Evolutionary conservation across 2,113 vertebrate genomes (phyloP).

Genomic region (Atlantisia rogersi): DNA sequence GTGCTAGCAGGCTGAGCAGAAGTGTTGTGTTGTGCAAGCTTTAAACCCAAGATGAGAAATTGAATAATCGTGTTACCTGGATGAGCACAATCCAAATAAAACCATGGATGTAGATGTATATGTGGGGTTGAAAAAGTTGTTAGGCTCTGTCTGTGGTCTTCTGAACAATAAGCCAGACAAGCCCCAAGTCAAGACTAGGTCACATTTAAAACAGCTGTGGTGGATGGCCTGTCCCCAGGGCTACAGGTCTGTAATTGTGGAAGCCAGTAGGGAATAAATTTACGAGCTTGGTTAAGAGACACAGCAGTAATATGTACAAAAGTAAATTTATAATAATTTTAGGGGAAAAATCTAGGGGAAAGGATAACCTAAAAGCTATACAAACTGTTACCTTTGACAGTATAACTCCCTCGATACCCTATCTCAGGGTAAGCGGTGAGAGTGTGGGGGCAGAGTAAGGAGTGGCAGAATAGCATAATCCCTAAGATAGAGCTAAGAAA

Average conservation of each 20-base stretch:
- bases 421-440: background rate
- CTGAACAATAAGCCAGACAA: background rate
- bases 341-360: background rate
- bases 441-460: background rate
- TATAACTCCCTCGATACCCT: background rate
- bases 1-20: background rate
- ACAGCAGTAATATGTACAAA: background rate
- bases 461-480: background rate
- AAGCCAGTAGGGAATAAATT: background rate
- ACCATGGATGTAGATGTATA: background rate
- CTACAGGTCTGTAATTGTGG: background rate
- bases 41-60: background rate
- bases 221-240: background rate
- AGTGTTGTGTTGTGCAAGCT: background rate
- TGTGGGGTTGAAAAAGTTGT: background rate
- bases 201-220: background rate
- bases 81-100: background rate
- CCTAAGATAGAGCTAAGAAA: background rate
- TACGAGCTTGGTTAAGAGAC: background rate
- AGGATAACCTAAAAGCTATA: background rate
- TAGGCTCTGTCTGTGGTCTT: background rate
- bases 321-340: background rate
- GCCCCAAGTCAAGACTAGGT: background rate
- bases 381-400: background rate
- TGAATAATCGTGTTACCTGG: background rate